Percentiles rank a stretch among this genome's conserved stretches.
Conservation (phyloP, 2,113 vertebrate species). For the Gavialis gangeticus region DNA sequence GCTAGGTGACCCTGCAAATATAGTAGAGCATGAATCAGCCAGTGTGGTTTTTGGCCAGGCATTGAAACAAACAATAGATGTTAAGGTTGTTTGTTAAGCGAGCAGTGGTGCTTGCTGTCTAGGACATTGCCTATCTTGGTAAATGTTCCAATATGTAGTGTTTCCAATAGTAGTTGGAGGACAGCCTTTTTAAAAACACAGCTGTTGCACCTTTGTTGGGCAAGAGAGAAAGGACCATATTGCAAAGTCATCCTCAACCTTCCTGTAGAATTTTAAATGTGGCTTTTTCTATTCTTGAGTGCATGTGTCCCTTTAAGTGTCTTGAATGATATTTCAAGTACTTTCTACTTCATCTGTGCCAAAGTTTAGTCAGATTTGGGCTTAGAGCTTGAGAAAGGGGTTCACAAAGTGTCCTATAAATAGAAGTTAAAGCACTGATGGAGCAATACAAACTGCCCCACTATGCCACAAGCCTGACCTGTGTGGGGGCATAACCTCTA, state of each 20-base stretch:
- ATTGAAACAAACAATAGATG: neutral
- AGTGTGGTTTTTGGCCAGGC: neutral
- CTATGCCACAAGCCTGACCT: neutral
- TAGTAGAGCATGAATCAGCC: neutral
- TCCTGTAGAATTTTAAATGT: neutral
- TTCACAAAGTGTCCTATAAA: neutral
- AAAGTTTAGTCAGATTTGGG: neutral
- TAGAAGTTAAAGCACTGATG: neutral
- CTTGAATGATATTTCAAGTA: neutral
- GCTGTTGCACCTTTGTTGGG: neutral
- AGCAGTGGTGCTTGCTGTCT: neutral
- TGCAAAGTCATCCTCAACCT: neutral
- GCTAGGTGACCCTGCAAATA: neutral
- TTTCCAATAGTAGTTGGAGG: constrained; percentile 9
- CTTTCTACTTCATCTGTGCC: neutral
- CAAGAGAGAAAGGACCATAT: neutral
- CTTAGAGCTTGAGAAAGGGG: neutral
- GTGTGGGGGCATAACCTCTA: neutral
- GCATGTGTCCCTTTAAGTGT: neutral
- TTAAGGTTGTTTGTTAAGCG: neutral
- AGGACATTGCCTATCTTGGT: neutral
- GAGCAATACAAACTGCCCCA: rapidly evolving
- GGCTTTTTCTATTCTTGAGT: neutral
- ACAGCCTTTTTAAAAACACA: neutral
- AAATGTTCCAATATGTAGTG: neutral